These are phyloP conservation scores for Cryptocephalus moraei DNA, from an alignment of 2,888 invertebrate genomes.

Conservation along the genomic window DNA sequence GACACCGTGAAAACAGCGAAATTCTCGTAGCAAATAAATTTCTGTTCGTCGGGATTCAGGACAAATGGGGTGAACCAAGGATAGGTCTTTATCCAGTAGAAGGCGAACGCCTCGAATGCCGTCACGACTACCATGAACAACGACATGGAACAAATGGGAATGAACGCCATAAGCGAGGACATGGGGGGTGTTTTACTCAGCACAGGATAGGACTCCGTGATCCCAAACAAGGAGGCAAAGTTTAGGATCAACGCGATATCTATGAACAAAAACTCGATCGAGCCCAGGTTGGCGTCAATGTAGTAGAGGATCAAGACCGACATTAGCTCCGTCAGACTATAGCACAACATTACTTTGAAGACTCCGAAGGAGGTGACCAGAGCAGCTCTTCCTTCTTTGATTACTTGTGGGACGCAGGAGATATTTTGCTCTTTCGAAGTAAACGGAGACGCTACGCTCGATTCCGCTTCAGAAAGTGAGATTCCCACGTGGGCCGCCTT, in stretches of 20 bases:
- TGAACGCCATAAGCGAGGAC: conserved; percentile 42
- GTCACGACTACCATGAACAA: conserved; percentile 43
- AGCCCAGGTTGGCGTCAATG: conserved; percentile 51
- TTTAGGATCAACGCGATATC: conserved; percentile 53
- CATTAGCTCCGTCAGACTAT: conserved; percentile 84
- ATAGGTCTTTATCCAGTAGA: conserved; percentile 41
- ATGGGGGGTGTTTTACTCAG: conserved; percentile 45
- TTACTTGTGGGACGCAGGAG: conserved; percentile 69
- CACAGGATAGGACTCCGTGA: conserved; percentile 43
- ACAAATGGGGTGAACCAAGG: conserved; percentile 46
- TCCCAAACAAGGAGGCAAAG: conserved; percentile 55
- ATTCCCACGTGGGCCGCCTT: conserved; percentile 90
- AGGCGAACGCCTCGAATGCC: conserved; percentile 40
- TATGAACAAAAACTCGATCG: conserved; percentile 55
- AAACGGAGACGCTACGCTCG: conserved; percentile 89
- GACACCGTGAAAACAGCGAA: conserved; percentile 52
- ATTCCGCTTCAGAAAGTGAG: conserved; percentile 83
- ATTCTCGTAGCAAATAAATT: conserved; percentile 45
- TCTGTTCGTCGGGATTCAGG: conserved; percentile 22
- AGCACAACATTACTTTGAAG: conserved; percentile 96
- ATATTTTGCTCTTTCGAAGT: conserved; percentile 80
- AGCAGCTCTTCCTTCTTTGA: conserved; percentile 84
- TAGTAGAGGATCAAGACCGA: conserved; percentile 81
- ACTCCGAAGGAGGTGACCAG: conserved; percentile 94
- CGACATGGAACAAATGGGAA: conserved; percentile 44